A percentile compares a stretch with the other conserved stretches of the same genome.
These are phyloP conservation scores for Platichthys flesus DNA, from an alignment of 2,113 vertebrate species.

Conservation along the genomic window DNA sequence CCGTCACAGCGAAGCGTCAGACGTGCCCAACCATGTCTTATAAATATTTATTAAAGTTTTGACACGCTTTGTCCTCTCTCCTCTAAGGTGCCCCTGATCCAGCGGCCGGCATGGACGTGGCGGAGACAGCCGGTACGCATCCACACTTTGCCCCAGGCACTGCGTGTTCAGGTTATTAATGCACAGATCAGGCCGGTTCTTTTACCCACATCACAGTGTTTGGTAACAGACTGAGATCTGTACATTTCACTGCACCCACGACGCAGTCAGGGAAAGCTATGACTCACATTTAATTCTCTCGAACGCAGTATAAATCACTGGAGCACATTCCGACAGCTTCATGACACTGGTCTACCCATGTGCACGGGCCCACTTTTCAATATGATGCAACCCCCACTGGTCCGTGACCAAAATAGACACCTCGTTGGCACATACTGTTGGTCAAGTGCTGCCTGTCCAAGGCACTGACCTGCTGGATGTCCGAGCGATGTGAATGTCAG, in stretches of 20 bases:
- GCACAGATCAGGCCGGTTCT: background rate
- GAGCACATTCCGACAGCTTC: conserved; percentile 48
- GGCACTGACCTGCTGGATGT: conserved; percentile 5
- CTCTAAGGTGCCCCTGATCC: conserved; percentile 87
- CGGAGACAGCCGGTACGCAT: conserved; percentile 91
- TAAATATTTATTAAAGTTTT: conserved; percentile 50
- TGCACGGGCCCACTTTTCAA: conserved; percentile 30
- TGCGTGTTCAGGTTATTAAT: conserved; percentile 7
- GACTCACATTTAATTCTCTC: background rate
- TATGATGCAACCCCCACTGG: conserved; percentile 67
- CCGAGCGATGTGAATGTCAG: background rate
- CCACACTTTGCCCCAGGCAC: background rate
- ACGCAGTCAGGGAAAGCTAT: background rate
- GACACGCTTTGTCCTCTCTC: conserved; percentile 33
- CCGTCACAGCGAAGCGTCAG: background rate
- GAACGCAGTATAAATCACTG: conserved; percentile 3
- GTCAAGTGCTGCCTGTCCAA: conserved; percentile 23
- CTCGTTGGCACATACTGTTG: conserved; percentile 23
- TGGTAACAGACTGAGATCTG: background rate
- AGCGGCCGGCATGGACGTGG: conserved; percentile 92
- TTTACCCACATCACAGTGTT: conserved; percentile 2
- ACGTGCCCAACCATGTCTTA: background rate
- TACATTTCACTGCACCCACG: background rate
- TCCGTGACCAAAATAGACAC: conserved; percentile 62
- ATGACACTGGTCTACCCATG: conserved; percentile 27